Conservation (phyloP, 2,113 vertebrate genomes). For the Diadophis punctatus region DNA sequence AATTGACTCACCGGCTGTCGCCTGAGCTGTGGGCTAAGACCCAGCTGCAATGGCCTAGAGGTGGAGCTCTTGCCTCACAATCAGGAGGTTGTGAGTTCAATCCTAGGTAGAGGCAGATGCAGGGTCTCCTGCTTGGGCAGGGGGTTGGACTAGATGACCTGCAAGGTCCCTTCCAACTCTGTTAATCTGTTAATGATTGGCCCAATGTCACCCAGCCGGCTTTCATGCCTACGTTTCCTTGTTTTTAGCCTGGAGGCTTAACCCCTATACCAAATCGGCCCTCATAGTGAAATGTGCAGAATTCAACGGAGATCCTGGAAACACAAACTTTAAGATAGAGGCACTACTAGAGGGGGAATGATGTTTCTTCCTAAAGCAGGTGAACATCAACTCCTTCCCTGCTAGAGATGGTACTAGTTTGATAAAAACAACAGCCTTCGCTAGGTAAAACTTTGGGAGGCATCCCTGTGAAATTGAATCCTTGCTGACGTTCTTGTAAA, state of each 20-base stretch:
- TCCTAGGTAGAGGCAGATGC: no score
- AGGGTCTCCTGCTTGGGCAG: no score
- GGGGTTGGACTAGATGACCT: no score
- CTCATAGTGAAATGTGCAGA: not conserved
- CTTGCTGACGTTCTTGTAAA: not conserved
- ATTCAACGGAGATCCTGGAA: not conserved
- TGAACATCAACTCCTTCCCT: not conserved
- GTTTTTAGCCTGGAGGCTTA: not conserved
- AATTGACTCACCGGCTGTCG: not conserved
- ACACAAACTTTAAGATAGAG: not conserved
- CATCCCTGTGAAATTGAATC: no score
- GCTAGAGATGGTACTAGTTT: not conserved
- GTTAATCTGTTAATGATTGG: no score
- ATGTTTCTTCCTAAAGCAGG: not conserved
- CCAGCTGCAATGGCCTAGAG: no score
- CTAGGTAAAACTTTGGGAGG: not conserved
- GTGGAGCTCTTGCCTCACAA: no score
- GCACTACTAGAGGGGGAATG: no score
- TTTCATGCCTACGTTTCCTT: not conserved
- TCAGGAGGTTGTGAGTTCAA: no score
- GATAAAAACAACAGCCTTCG: not conserved
- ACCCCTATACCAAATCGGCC: not conserved
- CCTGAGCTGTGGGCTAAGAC: not conserved
- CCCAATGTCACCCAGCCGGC: not conserved
- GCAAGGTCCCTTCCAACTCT: no score